Evolutionary conservation across 2,888 invertebrate species (phyloP), one percentile per base, ranked within the genome.

Genomic region (Lacanobia wlatinum): DNA sequence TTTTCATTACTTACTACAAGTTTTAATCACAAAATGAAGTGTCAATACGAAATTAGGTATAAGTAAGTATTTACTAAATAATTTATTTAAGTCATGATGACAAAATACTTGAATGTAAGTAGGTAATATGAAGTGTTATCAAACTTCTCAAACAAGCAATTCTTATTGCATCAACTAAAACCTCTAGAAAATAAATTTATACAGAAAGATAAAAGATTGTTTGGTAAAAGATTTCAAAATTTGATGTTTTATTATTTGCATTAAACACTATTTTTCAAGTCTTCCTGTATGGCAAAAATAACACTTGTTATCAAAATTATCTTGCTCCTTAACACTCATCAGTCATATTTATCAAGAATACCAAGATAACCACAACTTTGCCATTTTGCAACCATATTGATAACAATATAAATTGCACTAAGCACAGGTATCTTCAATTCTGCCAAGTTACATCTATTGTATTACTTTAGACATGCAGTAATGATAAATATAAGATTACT

Each of bases 291-390:
- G 58, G 77, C 84, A 80, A 73, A 81, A 81, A 85, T 80, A 87
- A 84, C 81, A 85, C 63, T 80, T 78, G 78, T 84, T 89, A 90
- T 90, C 89, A 86, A 77, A 85, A 84, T 90, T 94, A 93, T 93
- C 93, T 90, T 78, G 84, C 78, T 85, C 79, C 88, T 88, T 76
- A 76, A 85, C 85, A 90, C 85, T 89, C 90, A 94, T 93, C 93
- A 93, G 84, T 92, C 92, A 92, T 87, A 70, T 87, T 92, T 94
- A 94, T 94, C 94, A 90, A 78, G 81, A 91, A 87, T 83, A 84
- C 79, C 69, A 78, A 88, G 92, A 91, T 91, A 92, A 90, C 46
- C 65, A 58, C 66, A 84, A 82, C 81, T 76, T 58, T 60, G 78
- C 80, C 63, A 62, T 70, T 79, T 85, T 68, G 64, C 60, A 81